These are phyloP conservation scores for Anolis carolinensis DNA, from an alignment of 2,113 vertebrate genomes.

Conservation along the genomic window DNA sequence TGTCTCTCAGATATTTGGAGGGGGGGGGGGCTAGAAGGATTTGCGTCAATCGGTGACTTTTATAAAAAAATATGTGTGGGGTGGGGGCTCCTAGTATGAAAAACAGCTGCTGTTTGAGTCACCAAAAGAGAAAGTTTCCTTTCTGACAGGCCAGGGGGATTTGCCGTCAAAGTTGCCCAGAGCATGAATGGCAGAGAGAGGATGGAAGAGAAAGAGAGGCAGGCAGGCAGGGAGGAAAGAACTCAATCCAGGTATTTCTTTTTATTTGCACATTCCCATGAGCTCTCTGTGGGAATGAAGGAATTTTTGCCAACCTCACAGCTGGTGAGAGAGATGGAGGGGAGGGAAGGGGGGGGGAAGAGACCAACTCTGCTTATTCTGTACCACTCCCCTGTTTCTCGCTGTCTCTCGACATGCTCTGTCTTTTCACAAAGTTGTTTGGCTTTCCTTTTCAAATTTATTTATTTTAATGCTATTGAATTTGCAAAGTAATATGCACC, in stretches of 20 bases:
- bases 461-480: no score
- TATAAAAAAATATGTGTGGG: not conserved
- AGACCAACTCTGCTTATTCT: not conserved
- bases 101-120: constrained; percentile 3
- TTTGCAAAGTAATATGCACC: no score
- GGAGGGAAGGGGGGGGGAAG: not conserved
- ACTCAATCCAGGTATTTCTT: not conserved
- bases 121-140: not conserved
- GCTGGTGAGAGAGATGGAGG: not conserved
- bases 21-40: not conserved
- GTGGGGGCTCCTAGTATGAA: rapidly evolving
- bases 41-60: constrained; percentile 4
- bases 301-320: not conserved
- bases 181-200: not conserved
- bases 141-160: rapidly evolving
- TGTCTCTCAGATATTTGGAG: rapidly evolving
- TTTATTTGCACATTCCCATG: not conserved
- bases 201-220: not conserved
- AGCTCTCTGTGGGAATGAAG: not conserved
- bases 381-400: not conserved
- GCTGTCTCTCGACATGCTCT: not conserved
- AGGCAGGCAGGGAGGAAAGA: not conserved
- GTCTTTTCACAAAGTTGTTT: not conserved
- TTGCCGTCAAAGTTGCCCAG: not conserved
- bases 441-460: no score